Conservation (phyloP, 1,140 invertebrate species). For the Semibalanus balanoides region DNA sequence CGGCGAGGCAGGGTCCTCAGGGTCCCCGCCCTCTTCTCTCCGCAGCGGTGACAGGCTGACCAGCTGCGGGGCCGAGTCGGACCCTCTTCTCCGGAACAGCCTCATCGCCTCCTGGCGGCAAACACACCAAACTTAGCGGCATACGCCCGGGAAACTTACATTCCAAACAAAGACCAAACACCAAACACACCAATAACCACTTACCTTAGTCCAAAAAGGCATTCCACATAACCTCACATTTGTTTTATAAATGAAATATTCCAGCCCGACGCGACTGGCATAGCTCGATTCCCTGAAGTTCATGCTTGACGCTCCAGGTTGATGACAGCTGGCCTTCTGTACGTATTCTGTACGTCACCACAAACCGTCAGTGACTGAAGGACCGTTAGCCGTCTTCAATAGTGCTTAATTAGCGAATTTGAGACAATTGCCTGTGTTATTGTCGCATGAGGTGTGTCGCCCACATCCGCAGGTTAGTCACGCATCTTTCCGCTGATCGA, state of each 20-base stretch:
- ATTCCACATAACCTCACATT: no score
- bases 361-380: not conserved
- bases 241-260: no score
- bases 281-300: not conserved
- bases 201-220: no score
- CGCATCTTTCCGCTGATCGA: no score
- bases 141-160: no score
- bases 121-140: no score
- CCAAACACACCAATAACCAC: no score
- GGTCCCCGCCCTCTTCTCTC: not conserved
- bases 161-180: no score
- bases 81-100: slow-evolving; percentile 14
- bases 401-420: not conserved
- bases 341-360: not conserved
- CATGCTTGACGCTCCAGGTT: not conserved
- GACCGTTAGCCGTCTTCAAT: not conserved
- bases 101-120: slow-evolving; percentile 10
- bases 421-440: no score
- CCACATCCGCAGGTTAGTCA: no score
- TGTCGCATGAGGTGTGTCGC: no score
- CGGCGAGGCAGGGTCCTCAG: not conserved
- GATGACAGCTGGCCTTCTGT: not conserved
- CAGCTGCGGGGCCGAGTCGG: slow-evolving; percentile 8
- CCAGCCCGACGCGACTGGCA: not conserved
- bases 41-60: not conserved